Percentiles rank a stretch among this genome's conserved stretches.
Conservation (phyloP, 1,140 invertebrate species). For the Wasmannia auropunctata region DNA sequence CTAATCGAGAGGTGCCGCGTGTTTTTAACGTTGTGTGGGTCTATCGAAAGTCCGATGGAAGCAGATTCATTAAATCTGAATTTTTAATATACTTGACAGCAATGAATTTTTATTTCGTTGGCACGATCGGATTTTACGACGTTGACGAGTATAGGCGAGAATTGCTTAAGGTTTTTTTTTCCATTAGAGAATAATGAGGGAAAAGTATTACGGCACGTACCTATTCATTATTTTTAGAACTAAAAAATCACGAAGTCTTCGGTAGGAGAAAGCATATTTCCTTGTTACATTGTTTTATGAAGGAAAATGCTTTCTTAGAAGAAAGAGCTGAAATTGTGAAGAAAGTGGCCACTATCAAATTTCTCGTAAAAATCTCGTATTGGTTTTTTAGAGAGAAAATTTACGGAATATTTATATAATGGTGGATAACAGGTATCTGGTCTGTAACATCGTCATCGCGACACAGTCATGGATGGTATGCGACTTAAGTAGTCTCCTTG, state of each 20-base stretch:
- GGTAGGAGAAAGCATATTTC: not conserved
- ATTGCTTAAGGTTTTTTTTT: not conserved
- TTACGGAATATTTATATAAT: slow-evolving; percentile 68
- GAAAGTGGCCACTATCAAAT: not conserved
- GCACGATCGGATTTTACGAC: not conserved
- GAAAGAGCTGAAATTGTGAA: not conserved
- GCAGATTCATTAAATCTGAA: slow-evolving; percentile 35
- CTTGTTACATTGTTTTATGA: not conserved
- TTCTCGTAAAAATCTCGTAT: not conserved
- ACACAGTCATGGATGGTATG: slow-evolving; percentile 7
- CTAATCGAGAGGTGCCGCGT: not conserved
- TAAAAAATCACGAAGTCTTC: not conserved
- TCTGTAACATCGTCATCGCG: slow-evolving; percentile 71
- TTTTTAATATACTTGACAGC: not conserved
- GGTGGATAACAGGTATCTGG: slow-evolving; percentile 62
- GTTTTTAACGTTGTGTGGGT: not conserved
- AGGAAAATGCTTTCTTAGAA: not conserved
- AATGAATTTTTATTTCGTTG: not conserved
- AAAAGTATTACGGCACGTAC: not conserved
- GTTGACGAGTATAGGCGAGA: not conserved
- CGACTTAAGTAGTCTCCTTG: slow-evolving; percentile 66
- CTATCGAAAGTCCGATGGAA: not conserved
- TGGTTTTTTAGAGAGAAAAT: not conserved
- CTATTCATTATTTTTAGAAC: not conserved
- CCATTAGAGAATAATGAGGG: not conserved